These are phyloP conservation scores for Crotophaga sulcirostris DNA, from an alignment of 2,113 vertebrate species.

Conservation along the genomic window DNA sequence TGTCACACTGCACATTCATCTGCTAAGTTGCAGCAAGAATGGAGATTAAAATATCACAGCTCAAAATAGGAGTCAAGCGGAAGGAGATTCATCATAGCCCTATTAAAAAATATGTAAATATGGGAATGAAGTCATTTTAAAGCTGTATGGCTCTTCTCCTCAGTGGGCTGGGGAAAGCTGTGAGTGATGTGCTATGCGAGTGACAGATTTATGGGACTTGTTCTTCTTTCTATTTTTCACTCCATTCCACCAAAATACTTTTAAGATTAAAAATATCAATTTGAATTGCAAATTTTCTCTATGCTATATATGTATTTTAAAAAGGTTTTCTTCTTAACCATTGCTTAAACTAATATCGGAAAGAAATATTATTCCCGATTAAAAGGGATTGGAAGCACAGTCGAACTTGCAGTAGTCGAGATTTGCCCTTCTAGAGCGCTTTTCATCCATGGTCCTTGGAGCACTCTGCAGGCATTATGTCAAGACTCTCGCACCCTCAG, in stretches of 20 bases:
- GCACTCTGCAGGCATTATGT: not conserved
- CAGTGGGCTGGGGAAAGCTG: slow-evolving; percentile 51
- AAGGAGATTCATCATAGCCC: slow-evolving; percentile 85
- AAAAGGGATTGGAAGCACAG: not conserved
- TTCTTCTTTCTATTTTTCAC: slow-evolving; percentile 56
- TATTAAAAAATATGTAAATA: slow-evolving; percentile 86
- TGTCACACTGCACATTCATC: slow-evolving; percentile 84
- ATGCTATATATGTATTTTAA: not conserved
- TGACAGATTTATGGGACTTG: slow-evolving; percentile 50
- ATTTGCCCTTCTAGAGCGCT: not conserved
- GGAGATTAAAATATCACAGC: slow-evolving; percentile 86
- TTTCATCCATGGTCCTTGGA: not conserved
- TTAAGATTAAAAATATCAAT: slow-evolving; percentile 69
- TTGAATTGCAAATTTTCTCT: slow-evolving; percentile 69
- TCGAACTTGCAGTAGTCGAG: not conserved
- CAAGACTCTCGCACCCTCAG: not conserved
- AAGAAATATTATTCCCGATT: slow-evolving; percentile 16
- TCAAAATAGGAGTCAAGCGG: slow-evolving; percentile 85
- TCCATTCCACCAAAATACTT: slow-evolving; percentile 63
- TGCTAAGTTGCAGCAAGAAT: slow-evolving; percentile 81
- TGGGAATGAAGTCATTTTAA: slow-evolving; percentile 79
- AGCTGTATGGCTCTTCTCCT: slow-evolving; percentile 66
- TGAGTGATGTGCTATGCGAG: slow-evolving; percentile 56
- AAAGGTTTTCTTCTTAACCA: slow-evolving; percentile 46
- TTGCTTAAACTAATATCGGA: slow-evolving; percentile 49